Conservation (phyloP, 2,888 invertebrate species). For the Mythimna lalbum region DNA sequence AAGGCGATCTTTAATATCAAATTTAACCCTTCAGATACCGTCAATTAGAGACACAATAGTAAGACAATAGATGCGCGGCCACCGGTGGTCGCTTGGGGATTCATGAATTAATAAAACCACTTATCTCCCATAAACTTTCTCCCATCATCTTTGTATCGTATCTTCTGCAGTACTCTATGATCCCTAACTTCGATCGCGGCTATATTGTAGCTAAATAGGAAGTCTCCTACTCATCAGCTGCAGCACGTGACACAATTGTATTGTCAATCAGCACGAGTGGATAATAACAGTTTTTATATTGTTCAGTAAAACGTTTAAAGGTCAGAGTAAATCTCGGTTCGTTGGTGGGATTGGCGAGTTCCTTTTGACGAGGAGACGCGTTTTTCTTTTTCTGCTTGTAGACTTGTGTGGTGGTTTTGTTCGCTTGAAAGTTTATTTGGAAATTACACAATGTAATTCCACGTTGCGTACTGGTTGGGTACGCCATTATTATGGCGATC, state of each 20-base stretch:
- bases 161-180: conserved; percentile 30
- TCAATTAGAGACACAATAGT: too few species aligned
- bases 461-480: too few species aligned
- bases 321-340: conserved; percentile 32
- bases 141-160: not conserved
- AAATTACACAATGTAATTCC: too few species aligned
- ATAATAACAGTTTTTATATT: conserved; percentile 34
- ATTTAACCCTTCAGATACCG: not conserved
- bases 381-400: not conserved
- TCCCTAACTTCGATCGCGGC: not conserved
- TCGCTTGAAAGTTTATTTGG: too few species aligned
- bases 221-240: conserved; percentile 27
- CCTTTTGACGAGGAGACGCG: not conserved
- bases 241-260: conserved; percentile 33
- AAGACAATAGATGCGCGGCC: too few species aligned
- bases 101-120: too few species aligned
- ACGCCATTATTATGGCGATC: too few species aligned
- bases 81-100: too few species aligned
- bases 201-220: conserved; percentile 38
- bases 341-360: not conserved
- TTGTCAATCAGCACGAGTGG: conserved; percentile 40
- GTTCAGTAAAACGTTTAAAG: conserved; percentile 26
- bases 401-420: too few species aligned
- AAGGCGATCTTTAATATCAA: not conserved
- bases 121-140: too few species aligned